These are phyloP conservation scores for Lepus oiostolus DNA, from an alignment of 2,797 vertebrate species.

Conservation along the genomic window DNA sequence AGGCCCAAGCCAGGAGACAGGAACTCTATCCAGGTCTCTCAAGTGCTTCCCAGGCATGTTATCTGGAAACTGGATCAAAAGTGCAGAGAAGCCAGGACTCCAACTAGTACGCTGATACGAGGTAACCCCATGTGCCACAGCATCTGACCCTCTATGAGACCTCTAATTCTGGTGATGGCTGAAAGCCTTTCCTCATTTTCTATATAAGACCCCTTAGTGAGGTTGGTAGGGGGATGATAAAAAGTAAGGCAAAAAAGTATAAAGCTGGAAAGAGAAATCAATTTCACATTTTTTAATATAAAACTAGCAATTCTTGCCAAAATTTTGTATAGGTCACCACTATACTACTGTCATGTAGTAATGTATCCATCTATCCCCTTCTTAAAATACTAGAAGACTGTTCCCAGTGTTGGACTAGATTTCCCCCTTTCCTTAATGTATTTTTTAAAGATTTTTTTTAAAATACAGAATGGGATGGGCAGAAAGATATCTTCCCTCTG, in stretches of 20 bases:
- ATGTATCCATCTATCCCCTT: slow-evolving; percentile 7
- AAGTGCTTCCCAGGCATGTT: too few relatives aligned
- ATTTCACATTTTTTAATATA: background rate
- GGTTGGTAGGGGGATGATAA: background rate
- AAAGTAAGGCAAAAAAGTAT: background rate
- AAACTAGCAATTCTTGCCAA: slow-evolving; percentile 4
- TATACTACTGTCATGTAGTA: background rate
- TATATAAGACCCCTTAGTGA: background rate
- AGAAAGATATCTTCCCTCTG: background rate
- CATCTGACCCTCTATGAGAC: background rate
- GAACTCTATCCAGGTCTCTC: too few relatives aligned
- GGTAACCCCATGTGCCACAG: too few relatives aligned
- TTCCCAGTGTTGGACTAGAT: background rate
- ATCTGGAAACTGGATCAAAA: too few relatives aligned
- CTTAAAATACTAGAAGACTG: slow-evolving; percentile 9
- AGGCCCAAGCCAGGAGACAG: too few relatives aligned
- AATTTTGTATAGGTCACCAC: background rate
- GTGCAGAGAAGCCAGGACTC: too few relatives aligned
- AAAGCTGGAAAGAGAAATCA: background rate
- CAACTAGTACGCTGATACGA: too few relatives aligned
- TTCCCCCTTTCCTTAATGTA: background rate
- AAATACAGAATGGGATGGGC: too few relatives aligned
- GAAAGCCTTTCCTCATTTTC: slow-evolving; percentile 5
- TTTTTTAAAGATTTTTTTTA: too few relatives aligned
- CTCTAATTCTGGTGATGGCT: background rate